These are phyloP conservation scores for Panagrolaimus sp. DNA, from an alignment of 1,140 invertebrate species.

Conservation along the genomic window DNA sequence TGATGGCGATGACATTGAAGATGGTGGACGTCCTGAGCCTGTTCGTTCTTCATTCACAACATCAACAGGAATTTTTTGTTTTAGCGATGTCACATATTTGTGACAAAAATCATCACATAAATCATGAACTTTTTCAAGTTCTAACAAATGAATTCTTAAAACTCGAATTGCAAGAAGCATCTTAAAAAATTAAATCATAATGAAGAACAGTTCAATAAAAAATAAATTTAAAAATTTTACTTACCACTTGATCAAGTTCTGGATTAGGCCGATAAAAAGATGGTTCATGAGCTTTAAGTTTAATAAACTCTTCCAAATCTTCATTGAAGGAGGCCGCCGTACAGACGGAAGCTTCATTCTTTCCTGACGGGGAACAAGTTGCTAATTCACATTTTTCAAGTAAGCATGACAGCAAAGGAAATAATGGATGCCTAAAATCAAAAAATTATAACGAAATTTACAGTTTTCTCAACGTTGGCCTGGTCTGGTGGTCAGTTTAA, in stretches of 20 bases:
- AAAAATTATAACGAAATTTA: constrained; percentile 12
- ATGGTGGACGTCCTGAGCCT: constrained; percentile 61
- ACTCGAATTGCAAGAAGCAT: constrained; percentile 99
- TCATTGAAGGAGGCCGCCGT: constrained; percentile 77
- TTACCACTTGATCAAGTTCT: constrained; percentile 95
- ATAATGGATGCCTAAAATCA: constrained; percentile 82
- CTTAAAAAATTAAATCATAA: constrained; percentile 66
- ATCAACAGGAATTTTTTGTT: constrained; percentile 99
- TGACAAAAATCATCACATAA: constrained; percentile 99
- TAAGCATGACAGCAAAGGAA: constrained; percentile 92
- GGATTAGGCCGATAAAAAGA: constrained; percentile 94
- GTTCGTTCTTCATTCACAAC: constrained; percentile 97
- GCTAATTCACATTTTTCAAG: constrained; percentile 99
- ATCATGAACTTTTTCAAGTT: constrained; percentile 99
- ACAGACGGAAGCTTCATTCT: constrained; percentile 75
- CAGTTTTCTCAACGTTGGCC: background rate
- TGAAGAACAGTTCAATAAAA: constrained; percentile 12
- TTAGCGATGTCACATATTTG: constrained; percentile 98
- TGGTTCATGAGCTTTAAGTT: constrained; percentile 75
- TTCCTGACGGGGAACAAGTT: constrained; percentile 92
- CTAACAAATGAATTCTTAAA: constrained; percentile 98
- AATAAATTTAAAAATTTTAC: constrained; percentile 61
- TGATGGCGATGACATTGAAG: constrained; percentile 26
- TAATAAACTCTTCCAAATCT: constrained; percentile 27
- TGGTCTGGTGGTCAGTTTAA: background rate